These are phyloP conservation scores for Diloba caeruleocephala DNA, from an alignment of 2,888 invertebrate species.

Conservation along the genomic window DNA sequence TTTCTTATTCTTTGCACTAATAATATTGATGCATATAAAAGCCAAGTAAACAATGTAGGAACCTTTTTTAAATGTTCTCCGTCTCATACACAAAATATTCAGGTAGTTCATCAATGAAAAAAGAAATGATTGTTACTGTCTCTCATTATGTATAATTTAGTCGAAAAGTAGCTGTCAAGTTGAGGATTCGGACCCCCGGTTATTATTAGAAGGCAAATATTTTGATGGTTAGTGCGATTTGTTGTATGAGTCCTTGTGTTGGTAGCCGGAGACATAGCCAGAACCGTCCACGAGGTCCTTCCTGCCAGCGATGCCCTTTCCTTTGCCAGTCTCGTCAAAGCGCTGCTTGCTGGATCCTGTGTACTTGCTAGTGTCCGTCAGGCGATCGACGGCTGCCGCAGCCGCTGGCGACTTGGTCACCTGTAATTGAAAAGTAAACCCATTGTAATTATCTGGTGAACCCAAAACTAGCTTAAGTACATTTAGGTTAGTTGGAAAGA, in stretches of 20 bases:
- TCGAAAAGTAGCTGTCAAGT: slow-evolving; percentile 9
- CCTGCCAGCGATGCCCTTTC: slow-evolving; percentile 95
- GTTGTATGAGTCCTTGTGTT: slow-evolving; percentile 94
- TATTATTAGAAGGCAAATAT: slow-evolving; percentile 18
- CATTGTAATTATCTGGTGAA: too few relatives aligned
- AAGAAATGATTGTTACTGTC: slow-evolving; percentile 1
- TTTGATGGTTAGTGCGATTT: slow-evolving; percentile 82
- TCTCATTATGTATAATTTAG: background rate
- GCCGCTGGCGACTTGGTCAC: slow-evolving; percentile 83
- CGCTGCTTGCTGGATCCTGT: slow-evolving; percentile 96
- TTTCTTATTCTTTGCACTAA: too few relatives aligned
- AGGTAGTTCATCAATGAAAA: too few relatives aligned
- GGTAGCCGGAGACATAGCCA: slow-evolving; percentile 96
- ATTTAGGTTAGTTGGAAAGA: too few relatives aligned
- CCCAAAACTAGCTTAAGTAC: too few relatives aligned
- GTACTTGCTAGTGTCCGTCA: slow-evolving; percentile 96
- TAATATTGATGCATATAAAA: slow-evolving; percentile 1
- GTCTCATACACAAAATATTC: background rate
- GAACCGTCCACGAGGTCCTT: slow-evolving; percentile 92
- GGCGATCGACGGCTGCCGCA: slow-evolving; percentile 91
- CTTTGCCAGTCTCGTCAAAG: slow-evolving; percentile 95
- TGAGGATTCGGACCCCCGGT: slow-evolving; percentile 26
- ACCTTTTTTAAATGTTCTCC: background rate
- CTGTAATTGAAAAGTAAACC: slow-evolving; percentile 61
- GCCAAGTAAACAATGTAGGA: too few relatives aligned